Evolutionary conservation across 2,113 vertebrate species (phyloP).

Genomic region (Sinosuthora webbiana): DNA sequence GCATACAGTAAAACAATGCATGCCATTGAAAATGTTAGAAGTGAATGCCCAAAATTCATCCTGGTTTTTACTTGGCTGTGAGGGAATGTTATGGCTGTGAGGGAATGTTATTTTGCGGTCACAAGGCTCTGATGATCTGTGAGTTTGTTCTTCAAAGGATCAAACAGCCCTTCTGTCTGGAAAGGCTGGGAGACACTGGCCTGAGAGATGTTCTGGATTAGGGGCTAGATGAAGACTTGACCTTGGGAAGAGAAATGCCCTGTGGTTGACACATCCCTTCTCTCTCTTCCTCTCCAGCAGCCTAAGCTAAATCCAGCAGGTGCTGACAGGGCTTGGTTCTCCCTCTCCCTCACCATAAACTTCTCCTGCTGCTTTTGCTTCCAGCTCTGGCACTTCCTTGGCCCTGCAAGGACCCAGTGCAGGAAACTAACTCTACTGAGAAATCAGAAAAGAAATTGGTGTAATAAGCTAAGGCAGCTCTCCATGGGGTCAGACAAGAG

Average conservation of each 20-base stretch:
- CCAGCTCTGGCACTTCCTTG: background rate
- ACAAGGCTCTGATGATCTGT: background rate
- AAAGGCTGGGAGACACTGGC: background rate
- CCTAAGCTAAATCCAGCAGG: background rate
- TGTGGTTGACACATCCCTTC: background rate
- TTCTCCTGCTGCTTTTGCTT: background rate
- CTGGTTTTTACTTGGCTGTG: background rate
- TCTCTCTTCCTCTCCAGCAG: background rate
- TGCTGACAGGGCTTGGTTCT: accelerated
- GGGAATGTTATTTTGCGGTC: background rate
- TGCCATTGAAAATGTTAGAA: background rate
- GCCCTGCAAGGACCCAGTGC: background rate
- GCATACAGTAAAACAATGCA: background rate
- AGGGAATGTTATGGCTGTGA: background rate
- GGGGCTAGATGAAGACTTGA: background rate
- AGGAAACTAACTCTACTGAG: background rate
- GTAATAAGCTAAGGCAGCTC: background rate
- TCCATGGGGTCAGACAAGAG: background rate
- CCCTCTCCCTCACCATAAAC: background rate
- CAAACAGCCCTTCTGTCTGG: background rate
- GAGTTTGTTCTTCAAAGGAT: background rate
- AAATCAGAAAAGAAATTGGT: background rate
- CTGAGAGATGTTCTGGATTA: background rate
- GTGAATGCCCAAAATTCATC: background rate
- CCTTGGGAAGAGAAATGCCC: background rate